Evolutionary conservation across 2,797 vertebrate genomes (phyloP).

Genomic region (Acanthurus leucopareius): DNA sequence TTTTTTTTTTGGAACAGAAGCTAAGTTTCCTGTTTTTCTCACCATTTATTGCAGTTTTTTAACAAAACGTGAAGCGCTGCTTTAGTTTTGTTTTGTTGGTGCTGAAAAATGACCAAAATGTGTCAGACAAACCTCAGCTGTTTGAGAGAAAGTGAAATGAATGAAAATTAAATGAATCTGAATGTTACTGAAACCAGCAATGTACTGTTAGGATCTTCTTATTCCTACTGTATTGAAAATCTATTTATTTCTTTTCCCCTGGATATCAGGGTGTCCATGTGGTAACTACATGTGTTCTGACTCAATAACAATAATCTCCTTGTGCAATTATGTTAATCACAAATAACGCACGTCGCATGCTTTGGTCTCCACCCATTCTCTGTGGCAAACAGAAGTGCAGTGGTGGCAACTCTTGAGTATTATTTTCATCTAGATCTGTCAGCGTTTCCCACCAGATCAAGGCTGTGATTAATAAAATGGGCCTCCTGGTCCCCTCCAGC

Average conservation of each 20-base stretch:
- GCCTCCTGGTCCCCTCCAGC: slow-evolving; percentile 77
- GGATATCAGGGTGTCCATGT: slow-evolving; percentile 2
- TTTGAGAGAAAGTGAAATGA: slow-evolving; percentile 22
- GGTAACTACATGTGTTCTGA: neutral
- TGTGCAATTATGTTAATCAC: slow-evolving; percentile 25
- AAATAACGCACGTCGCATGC: slow-evolving; percentile 20
- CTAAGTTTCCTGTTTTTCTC: slow-evolving; percentile 51
- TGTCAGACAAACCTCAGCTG: slow-evolving; percentile 18
- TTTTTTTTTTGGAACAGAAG: slow-evolving; percentile 3
- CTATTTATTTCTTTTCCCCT: slow-evolving; percentile 4
- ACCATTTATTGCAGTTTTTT: slow-evolving; percentile 2
- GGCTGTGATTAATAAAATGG: slow-evolving; percentile 86
- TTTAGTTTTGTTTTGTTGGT: slow-evolving; percentile 48
- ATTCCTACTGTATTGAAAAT: slow-evolving; percentile 21
- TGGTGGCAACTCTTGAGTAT: slow-evolving; percentile 51
- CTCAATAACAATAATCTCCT: slow-evolving; percentile 27
- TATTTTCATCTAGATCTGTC: slow-evolving; percentile 70
- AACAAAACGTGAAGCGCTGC: slow-evolving; percentile 21
- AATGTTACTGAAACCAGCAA: slow-evolving; percentile 35
- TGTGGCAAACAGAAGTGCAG: slow-evolving; percentile 45
- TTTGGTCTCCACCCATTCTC: slow-evolving; percentile 33
- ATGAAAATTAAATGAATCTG: too few species aligned
- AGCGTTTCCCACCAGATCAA: slow-evolving; percentile 79
- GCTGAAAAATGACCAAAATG: slow-evolving; percentile 27
- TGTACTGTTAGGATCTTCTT: slow-evolving; percentile 2